A percentile compares a stretch with the other conserved stretches of the same genome.
Conservation (phyloP, 2,888 invertebrate species). For the Carcina quercana region DNA sequence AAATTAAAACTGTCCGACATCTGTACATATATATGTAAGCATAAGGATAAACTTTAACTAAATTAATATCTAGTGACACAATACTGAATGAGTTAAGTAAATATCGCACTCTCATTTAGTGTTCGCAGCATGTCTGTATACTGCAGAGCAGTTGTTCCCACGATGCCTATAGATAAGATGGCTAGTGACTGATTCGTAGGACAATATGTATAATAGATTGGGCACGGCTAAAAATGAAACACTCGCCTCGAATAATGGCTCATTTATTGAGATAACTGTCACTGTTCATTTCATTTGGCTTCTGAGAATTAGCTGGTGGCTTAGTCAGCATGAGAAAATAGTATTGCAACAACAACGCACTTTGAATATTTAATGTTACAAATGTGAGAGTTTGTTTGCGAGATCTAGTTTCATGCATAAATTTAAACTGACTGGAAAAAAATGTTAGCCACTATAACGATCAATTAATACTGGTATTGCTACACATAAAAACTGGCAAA, state of each 20-base stretch:
- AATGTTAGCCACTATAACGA: too few relatives aligned
- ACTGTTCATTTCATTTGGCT: conserved; percentile 36
- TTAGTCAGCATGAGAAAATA: conserved; percentile 33
- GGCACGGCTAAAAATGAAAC: conserved; percentile 44
- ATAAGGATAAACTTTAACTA: too few relatives aligned
- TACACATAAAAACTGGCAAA: too few relatives aligned
- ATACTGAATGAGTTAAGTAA: too few relatives aligned
- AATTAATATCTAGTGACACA: too few relatives aligned
- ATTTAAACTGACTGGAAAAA: too few relatives aligned
- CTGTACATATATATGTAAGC: too few relatives aligned
- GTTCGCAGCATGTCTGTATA: conserved; percentile 18
- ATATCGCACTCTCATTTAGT: conserved; percentile 32
- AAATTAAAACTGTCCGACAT: too few relatives aligned
- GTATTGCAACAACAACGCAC: conserved; percentile 24
- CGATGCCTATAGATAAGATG: conserved; percentile 64
- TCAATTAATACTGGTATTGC: too few relatives aligned
- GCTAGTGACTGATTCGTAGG: conserved; percentile 63
- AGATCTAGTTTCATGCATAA: too few relatives aligned
- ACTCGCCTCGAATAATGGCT: conserved; percentile 47
- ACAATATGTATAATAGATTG: conserved; percentile 68
- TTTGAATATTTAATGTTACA: too few relatives aligned
- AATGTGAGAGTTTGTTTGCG: too few relatives aligned
- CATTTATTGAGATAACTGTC: conserved; percentile 67
- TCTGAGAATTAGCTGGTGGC: conserved; percentile 31
- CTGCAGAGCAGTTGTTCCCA: conserved; percentile 37